Evolutionary conservation across 2,888 invertebrate genomes (phyloP), one percentile per base, ranked within the genome.

Genomic region (Brassicogethes aeneus): DNA sequence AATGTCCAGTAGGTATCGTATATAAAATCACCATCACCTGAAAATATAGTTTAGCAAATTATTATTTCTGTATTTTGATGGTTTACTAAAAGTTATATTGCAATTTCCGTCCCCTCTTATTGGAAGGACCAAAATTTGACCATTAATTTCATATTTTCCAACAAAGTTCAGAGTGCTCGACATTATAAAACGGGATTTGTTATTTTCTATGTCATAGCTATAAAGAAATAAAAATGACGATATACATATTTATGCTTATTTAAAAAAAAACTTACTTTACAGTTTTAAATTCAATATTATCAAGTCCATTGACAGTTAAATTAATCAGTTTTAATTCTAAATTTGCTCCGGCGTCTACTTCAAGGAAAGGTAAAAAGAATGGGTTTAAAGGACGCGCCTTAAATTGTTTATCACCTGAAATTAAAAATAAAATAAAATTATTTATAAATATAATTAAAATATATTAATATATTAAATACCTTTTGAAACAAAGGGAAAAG

Each of bases 401-500:
- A 23, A 7, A 23, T 23, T 23, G 5, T 23, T 23, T 23, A 23
- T 23, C 23, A 23, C 23, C 23, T 23, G 23, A 23, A 23, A 23
- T 23, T 5, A 23, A 7, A 23, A 23, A 23, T 7, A 23, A 23
- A 23, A 7, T 23, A 23, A 23, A 23, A 23, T 23, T n/a, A n/a
- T n/a, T n/a, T n/a, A n/a, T n/a, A n/a, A n/a, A n/a, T n/a, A n/a
- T n/a, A n/a, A n/a, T n/a, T n/a, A n/a, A n/a, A n/a, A n/a, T n/a
- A n/a, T n/a, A n/a, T 23, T 7, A 23, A 23, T 10, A 23, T 7
- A 23, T 10, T 23, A 7, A 23, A 37, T 49, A 51, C 51, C 52
- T 41, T 42, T 39, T 1, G 59, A 17, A 23, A 59, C 36, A 15
- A 12, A 15, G 3, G 57, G 53, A 16, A 61, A 29, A 2, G 57